Evolutionary conservation across 2,888 invertebrate genomes (phyloP).

Genomic region (Caenorhabditis panamensis): DNA sequence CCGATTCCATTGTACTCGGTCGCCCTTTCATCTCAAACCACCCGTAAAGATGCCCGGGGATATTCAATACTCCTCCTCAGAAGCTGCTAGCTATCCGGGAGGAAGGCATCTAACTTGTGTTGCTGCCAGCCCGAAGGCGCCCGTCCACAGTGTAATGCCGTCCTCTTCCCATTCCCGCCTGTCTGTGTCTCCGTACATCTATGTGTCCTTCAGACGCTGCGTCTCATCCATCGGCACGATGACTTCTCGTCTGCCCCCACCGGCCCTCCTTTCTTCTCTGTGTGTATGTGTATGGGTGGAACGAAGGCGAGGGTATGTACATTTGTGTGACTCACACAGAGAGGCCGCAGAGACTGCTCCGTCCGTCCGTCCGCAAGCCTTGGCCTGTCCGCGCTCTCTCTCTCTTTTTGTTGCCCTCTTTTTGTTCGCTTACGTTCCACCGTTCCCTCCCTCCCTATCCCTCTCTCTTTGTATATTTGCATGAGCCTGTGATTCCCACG

Average conservation of each 20-base stretch:
- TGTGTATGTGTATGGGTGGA: constrained; percentile 15
- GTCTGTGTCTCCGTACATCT: constrained; percentile 13
- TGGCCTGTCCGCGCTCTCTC: constrained; percentile 17
- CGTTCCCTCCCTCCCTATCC: too few relatives aligned
- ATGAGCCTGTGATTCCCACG: constrained; percentile 21
- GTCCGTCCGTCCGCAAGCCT: constrained; percentile 50
- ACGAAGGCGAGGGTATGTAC: constrained; percentile 9
- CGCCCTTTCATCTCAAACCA: constrained; percentile 34
- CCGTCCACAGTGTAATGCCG: constrained; percentile 15
- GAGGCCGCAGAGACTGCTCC: constrained; percentile 30
- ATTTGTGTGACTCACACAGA: constrained; percentile 31
- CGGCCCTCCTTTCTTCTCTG: constrained; percentile 15
- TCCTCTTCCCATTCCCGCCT: constrained; percentile 49
- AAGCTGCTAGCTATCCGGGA: constrained; percentile 5
- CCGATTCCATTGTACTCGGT: constrained; percentile 21
- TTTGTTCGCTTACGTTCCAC: constrained; percentile 35
- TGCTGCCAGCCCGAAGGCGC: constrained; percentile 7
- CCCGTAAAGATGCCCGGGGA: constrained; percentile 26
- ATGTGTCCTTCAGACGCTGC: constrained; percentile 43
- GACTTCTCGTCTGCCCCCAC: not conserved
- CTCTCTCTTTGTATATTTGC: constrained; percentile 17
- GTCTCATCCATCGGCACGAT: constrained; percentile 7
- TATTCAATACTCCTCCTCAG: constrained; percentile 46
- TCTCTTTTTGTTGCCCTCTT: constrained; percentile 21
- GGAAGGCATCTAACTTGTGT: constrained; percentile 6